Base-by-base conservation (phyloP, 2,888 invertebrate genomes). In the Pristionchus maxplancki region DNA sequence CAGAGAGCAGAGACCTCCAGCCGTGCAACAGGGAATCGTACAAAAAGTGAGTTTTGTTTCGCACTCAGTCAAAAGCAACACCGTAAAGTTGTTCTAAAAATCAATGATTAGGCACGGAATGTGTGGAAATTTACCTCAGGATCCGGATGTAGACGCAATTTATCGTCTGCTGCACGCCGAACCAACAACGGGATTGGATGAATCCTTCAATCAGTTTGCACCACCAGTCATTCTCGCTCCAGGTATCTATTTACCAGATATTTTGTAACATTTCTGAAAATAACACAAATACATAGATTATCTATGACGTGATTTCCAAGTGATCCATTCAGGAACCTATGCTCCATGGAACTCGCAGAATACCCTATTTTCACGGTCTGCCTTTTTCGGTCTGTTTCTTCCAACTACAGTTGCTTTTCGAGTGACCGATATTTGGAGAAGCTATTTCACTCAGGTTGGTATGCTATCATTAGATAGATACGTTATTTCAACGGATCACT, bases 311-410 rank as follows among this genome's bases (percentile, higher is more conserved):
- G n/a, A n/a, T n/a, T n/a, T n/a, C n/a, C n/a, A n/a, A n/a, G n/a
- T n/a, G n/a, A n/a, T n/a, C n/a, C n/a, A n/a, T n/a, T n/a, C 74
- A 84, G 89, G 86, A 24, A 90, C 90, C 0, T 91, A 90, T 81
- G 84, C 92, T 28, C 92, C 92, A 20, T 91, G 90, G 90, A 92
- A 92, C 71, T 91, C 91, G 0, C 92, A 92, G 83, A 92, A 92
- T 74, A 92, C 92, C 15, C 85, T 92, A 3, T 92, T 92, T 89
- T 90, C 90, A 53, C 83, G 89, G 34, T 83, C 71, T 17, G 91
- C 92, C 17, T 92, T 92, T 86, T 91, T 90, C 88, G 90, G 90
- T 24, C 64, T 92, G 20, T 90, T 91, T 74, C 88, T 92, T 24
- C 92, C 92, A 15, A 90, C 90, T 24, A 90, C 90, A 24, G 92